Evolutionary conservation across 2,113 vertebrate genomes (phyloP).

Genomic region (Triplophysa rosa): DNA sequence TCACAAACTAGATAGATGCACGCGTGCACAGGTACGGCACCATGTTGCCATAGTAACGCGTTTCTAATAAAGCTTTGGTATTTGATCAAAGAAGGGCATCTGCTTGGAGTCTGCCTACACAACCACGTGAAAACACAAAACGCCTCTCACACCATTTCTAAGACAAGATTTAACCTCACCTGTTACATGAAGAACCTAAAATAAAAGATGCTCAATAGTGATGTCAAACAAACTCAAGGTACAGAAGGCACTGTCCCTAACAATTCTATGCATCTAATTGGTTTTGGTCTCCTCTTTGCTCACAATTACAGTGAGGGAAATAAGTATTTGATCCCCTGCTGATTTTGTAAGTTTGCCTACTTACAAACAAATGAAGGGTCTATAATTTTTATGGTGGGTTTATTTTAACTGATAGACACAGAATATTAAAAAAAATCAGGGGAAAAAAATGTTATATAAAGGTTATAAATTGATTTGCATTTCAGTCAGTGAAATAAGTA

Average conservation of each 20-base stretch:
- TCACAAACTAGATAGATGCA: conserved; percentile 11
- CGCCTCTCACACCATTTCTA: neutral
- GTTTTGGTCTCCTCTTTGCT: neutral
- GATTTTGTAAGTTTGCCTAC: no score
- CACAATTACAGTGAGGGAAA: no score
- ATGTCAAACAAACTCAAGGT: neutral
- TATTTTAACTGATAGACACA: no score
- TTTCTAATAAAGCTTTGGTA: conserved; percentile 24
- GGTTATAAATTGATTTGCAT: no score
- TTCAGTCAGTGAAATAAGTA: no score
- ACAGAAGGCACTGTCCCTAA: neutral
- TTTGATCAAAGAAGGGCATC: conserved; percentile 12
- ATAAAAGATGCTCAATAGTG: neutral
- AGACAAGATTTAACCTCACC: neutral
- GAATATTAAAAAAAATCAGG: no score
- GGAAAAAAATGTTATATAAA: no score
- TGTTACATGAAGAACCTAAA: conserved; percentile 11
- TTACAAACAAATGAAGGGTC: no score
- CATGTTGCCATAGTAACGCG: conserved; percentile 47
- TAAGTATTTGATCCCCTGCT: no score
- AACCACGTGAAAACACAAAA: neutral
- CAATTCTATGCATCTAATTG: neutral
- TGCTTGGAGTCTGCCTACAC: conserved; percentile 9
- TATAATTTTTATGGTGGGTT: no score
- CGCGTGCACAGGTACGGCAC: conserved; percentile 30